Percentiles rank a stretch among this genome's conserved stretches.
These are phyloP conservation scores for Augochlorella aurata DNA, from an alignment of 2,888 invertebrate genomes.

Conservation along the genomic window DNA sequence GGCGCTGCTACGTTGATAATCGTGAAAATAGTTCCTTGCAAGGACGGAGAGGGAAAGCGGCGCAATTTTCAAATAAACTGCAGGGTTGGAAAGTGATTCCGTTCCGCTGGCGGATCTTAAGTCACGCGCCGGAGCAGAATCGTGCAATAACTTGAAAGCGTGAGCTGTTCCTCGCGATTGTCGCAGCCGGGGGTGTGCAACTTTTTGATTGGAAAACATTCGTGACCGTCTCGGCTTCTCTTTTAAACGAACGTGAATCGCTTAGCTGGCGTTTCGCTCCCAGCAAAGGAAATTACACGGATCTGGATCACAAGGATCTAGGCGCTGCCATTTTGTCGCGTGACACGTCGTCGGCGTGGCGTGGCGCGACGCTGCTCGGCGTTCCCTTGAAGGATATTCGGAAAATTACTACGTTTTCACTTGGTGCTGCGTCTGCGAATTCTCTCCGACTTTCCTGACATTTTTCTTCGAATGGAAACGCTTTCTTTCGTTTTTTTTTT, in stretches of 20 bases:
- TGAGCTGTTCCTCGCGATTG: background rate
- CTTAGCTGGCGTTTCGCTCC: constrained; percentile 24
- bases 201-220: constrained; percentile 13
- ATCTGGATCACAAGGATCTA: background rate
- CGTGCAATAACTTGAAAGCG: background rate
- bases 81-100: background rate
- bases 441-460: background rate
- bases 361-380: background rate
- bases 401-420: background rate
- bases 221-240: background rate
- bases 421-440: background rate
- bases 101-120: background rate
- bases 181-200: background rate
- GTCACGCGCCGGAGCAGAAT: background rate
- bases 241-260: constrained; percentile 29
- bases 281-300: constrained; percentile 2
- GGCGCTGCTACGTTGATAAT: background rate
- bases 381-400: background rate
- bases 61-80: background rate
- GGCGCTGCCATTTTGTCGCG: constrained; percentile 12
- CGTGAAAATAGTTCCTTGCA: background rate
- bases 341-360: background rate
- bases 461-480: background rate
- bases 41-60: background rate
- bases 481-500: background rate